These are phyloP conservation scores for Cynopterus sphinx DNA, from an alignment of 2,797 vertebrate species.

Conservation along the genomic window DNA sequence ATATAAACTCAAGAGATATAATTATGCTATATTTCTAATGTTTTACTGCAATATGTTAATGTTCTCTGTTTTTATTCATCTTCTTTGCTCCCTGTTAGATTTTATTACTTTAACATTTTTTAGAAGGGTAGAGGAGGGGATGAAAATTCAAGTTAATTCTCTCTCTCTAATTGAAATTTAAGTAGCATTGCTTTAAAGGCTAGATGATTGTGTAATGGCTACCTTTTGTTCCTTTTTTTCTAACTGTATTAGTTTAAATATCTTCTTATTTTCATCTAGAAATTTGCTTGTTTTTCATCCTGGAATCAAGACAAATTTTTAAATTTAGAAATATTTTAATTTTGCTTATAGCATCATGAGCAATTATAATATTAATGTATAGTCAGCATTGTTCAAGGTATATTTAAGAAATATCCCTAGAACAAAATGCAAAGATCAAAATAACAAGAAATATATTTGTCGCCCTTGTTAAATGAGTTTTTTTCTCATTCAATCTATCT, in stretches of 20 bases:
- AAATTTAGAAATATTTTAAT: neutral
- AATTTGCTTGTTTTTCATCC: neutral
- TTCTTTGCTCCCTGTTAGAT: neutral
- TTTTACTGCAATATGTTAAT: neutral
- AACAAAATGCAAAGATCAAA: neutral
- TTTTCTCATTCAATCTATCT: neutral
- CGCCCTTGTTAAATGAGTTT: neutral
- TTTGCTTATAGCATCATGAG: neutral
- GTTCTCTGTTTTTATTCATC: neutral
- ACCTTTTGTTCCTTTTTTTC: neutral
- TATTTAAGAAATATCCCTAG: neutral
- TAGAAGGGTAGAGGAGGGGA: neutral
- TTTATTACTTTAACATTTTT: neutral
- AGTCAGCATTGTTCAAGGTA: neutral
- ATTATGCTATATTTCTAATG: neutral
- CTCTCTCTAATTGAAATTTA: neutral
- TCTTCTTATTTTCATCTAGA: neutral
- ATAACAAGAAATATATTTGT: neutral
- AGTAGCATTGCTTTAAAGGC: neutral
- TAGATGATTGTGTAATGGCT: neutral
- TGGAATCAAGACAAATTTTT: neutral
- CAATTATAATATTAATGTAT: neutral
- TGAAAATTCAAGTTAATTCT: neutral
- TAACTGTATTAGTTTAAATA: neutral
- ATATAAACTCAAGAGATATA: neutral